These are phyloP conservation scores for Blastobasis lacticolella DNA, from an alignment of 2,888 invertebrate species.

Conservation along the genomic window DNA sequence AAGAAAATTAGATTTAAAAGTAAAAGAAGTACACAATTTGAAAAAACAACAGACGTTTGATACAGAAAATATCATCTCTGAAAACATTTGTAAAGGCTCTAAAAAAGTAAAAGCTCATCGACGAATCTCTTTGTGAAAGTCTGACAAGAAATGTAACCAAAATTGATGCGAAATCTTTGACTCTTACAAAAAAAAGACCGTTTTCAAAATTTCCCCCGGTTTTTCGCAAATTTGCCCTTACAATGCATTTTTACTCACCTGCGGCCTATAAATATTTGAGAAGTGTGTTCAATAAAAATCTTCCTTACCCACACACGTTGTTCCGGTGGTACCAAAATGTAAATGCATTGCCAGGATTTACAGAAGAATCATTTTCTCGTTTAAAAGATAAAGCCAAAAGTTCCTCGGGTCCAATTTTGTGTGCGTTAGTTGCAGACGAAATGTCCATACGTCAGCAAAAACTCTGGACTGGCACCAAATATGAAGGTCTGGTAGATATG, in stretches of 20 bases:
- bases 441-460: slow-evolving; percentile 5
- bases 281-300: slow-evolving; percentile 3
- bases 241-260: slow-evolving; percentile 7
- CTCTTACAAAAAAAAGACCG: neutral
- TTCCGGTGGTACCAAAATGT: slow-evolving; percentile 7
- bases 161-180: neutral
- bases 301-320: slow-evolving; percentile 9
- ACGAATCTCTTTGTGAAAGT: neutral
- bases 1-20: neutral
- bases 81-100: neutral
- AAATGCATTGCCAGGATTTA: slow-evolving; percentile 4
- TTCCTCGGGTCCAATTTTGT: neutral
- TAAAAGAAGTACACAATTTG: neutral
- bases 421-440: slow-evolving; percentile 4
- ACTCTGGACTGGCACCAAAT: neutral
- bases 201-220: neutral
- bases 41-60: neutral
- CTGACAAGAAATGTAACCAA: neutral
- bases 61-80: neutral
- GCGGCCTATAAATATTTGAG: slow-evolving; percentile 11
- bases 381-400: neutral
- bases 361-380: neutral
- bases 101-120: neutral
- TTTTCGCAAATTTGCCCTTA: slow-evolving; percentile 1
- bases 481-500: slow-evolving; percentile 1